phyloP scores from a whole-genome alignment of 2,888 invertebrate genomes.

The Drosophila mimetica region DNA sequence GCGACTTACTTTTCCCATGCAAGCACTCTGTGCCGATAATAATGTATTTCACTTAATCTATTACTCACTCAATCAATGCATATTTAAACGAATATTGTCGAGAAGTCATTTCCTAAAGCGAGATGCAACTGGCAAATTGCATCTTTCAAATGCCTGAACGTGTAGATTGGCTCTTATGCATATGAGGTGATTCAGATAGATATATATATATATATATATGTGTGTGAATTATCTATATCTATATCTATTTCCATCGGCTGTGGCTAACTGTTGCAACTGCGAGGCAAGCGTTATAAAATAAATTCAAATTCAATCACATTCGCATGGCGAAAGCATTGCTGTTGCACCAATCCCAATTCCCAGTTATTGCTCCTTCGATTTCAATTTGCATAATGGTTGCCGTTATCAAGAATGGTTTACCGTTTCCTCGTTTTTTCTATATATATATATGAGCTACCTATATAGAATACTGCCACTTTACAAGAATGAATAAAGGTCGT shows the following conservation, averaged over 20 bases:
- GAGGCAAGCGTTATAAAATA: constrained; percentile 73
- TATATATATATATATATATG: constrained; percentile 15
- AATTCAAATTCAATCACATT: constrained; percentile 79
- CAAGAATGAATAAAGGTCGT: background rate
- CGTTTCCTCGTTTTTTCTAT: constrained; percentile 63
- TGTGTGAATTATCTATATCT: constrained; percentile 6
- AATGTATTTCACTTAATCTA: constrained; percentile 58
- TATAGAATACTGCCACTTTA: background rate
- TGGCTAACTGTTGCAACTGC: constrained; percentile 53
- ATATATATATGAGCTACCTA: background rate
- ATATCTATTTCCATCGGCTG: constrained; percentile 47
- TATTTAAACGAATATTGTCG: constrained; percentile 13
- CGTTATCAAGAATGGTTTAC: constrained; percentile 71
- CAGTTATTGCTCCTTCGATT: constrained; percentile 51
- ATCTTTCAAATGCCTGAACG: constrained; percentile 55
- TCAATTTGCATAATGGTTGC: constrained; percentile 76
- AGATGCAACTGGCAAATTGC: constrained; percentile 75
- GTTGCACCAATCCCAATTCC: constrained; percentile 62
- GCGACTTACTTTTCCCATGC: constrained; percentile 37
- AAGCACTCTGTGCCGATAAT: constrained; percentile 56
- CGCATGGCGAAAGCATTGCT: constrained; percentile 74
- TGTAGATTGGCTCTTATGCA: constrained; percentile 38
- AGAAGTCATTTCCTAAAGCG: constrained; percentile 66
- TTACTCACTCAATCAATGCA: constrained; percentile 28
- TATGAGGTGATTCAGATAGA: constrained; percentile 33